Conservation (phyloP, 2,888 invertebrate genomes). For the Calephelis perditalis region DNA sequence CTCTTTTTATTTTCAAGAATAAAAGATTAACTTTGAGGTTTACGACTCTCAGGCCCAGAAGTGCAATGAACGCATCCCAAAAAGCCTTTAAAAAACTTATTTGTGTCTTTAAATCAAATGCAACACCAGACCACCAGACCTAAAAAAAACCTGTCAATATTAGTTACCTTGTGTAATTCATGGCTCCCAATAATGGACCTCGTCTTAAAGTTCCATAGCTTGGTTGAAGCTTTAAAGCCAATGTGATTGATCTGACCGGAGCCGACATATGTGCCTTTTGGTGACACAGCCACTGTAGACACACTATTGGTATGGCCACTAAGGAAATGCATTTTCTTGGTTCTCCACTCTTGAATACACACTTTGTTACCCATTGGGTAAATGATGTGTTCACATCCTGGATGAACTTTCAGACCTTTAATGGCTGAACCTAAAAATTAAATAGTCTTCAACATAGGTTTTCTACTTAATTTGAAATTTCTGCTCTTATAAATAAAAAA, state of each 20-base stretch:
- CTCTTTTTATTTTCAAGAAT: no score
- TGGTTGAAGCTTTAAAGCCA: slow-evolving; percentile 92
- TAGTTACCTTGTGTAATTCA: slow-evolving; percentile 47
- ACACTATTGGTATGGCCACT: slow-evolving; percentile 89
- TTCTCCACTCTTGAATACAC: slow-evolving; percentile 82
- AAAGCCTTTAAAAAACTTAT: no score
- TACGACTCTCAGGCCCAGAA: no score
- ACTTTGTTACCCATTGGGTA: slow-evolving; percentile 90
- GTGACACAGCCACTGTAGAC: slow-evolving; percentile 86
- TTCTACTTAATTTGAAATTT: no score
- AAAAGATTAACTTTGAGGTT: no score
- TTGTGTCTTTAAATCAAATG: no score
- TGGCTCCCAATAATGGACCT: slow-evolving; percentile 81
- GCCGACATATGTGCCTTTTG: slow-evolving; percentile 85
- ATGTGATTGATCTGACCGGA: slow-evolving; percentile 95
- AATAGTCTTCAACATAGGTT: no score
- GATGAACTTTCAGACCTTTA: slow-evolving; percentile 84
- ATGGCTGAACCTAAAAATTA: slow-evolving; percentile 52
- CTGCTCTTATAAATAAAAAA: no score
- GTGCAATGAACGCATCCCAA: no score
- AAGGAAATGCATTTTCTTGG: slow-evolving; percentile 85
- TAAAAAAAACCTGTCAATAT: no score
- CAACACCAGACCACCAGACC: no score
- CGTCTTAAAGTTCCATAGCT: slow-evolving; percentile 90
- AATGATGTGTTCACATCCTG: slow-evolving; percentile 82